These are phyloP conservation scores for Crotalus horridus DNA, from an alignment of 2,113 vertebrate genomes.

Conservation along the genomic window DNA sequence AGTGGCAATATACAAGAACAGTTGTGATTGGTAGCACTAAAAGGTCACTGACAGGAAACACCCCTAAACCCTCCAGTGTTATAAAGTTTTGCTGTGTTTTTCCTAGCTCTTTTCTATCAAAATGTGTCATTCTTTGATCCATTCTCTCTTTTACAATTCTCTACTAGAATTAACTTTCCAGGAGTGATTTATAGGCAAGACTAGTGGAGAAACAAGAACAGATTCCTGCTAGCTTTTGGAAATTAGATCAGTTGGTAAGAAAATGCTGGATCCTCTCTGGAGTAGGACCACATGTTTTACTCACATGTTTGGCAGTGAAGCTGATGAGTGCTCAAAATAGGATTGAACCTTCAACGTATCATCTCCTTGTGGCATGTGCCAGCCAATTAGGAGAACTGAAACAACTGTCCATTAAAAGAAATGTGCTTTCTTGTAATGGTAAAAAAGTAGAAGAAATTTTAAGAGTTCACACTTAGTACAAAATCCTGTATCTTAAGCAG, in stretches of 20 bases:
- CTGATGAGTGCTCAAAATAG: neutral
- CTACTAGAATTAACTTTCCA: neutral
- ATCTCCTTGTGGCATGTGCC: conserved; percentile 16
- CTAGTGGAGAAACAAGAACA: neutral
- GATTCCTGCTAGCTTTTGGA: neutral
- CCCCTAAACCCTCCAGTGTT: neutral
- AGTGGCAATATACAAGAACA: neutral
- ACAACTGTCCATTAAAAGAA: neutral
- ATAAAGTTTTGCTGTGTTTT: neutral
- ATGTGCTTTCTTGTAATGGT: neutral
- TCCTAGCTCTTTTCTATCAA: neutral
- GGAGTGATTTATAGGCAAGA: neutral
- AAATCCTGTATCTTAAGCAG: neutral
- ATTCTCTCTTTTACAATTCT: neutral
- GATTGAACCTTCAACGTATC: neutral
- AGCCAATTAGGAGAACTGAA: conserved; percentile 19
- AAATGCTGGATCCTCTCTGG: neutral
- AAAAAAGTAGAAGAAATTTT: neutral
- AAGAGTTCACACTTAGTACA: neutral
- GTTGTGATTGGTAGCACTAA: neutral
- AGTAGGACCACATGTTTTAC: neutral
- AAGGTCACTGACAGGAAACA: neutral
- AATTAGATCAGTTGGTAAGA: conserved; percentile 6
- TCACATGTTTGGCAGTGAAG: neutral
- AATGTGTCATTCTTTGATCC: neutral